Evolutionary conservation across 2,113 vertebrate genomes (phyloP).

Genomic region (Harpagus bidentatus): DNA sequence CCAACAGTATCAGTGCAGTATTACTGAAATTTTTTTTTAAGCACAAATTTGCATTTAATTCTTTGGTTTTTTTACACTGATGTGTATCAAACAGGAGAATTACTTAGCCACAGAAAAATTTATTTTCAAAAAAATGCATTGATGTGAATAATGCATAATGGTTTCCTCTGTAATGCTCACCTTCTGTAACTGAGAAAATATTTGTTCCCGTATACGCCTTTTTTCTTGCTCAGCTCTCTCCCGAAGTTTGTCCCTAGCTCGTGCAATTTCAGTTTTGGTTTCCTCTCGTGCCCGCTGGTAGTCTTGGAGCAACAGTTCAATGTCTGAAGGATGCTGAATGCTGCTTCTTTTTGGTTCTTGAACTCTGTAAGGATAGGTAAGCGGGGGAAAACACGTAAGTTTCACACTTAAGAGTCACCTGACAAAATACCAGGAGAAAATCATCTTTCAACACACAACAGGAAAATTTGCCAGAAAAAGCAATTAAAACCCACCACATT

Average conservation of each 20-base stretch:
- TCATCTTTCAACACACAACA: background rate
- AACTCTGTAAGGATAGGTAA: constrained; percentile 62
- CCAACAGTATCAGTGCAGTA: background rate
- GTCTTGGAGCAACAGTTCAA: constrained; percentile 84
- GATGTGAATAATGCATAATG: background rate
- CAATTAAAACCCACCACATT: background rate
- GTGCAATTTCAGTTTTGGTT: constrained; percentile 88
- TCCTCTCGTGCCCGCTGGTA: constrained; percentile 88
- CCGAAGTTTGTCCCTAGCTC: constrained; percentile 81
- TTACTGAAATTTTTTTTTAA: background rate
- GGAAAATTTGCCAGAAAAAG: background rate
- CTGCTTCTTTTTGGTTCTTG: constrained; percentile 63
- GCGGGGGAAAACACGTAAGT: background rate
- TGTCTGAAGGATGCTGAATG: constrained; percentile 79
- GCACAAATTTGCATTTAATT: background rate
- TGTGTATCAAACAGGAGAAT: background rate
- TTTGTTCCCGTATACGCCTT: constrained; percentile 82
- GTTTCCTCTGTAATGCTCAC: constrained; percentile 47
- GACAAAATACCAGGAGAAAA: background rate
- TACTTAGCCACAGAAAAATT: background rate
- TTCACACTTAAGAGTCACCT: background rate
- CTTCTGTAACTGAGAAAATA: constrained; percentile 77
- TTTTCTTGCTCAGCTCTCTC: constrained; percentile 89
- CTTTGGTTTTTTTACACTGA: background rate
- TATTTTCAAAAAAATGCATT: background rate